Evolutionary conservation across 2,888 invertebrate species (phyloP).

Genomic region (Parthenolecanium corni): DNA sequence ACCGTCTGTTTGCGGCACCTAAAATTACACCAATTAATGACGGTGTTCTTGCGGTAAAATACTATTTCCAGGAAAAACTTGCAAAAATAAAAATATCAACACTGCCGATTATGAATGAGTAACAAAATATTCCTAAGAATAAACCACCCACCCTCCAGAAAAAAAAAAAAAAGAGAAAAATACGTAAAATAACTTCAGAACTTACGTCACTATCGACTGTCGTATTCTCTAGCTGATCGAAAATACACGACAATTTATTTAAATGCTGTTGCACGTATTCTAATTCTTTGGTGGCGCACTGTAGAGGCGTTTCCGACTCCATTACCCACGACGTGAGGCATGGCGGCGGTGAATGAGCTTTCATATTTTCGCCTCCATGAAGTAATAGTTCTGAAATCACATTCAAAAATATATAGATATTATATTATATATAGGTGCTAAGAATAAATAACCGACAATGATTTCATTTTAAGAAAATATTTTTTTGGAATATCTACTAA

Average conservation of each 20-base stretch:
- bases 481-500: no score
- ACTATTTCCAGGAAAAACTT: neutral
- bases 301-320: conserved; percentile 52
- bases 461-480: no score
- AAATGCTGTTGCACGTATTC: conserved; percentile 56
- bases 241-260: conserved; percentile 51
- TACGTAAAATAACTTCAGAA: conserved; percentile 28
- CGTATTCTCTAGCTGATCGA: conserved; percentile 45
- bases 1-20: conserved; percentile 41
- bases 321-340: conserved; percentile 54
- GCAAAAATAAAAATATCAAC: neutral
- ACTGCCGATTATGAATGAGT: neutral
- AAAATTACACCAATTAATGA: neutral
- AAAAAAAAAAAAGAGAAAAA: no score
- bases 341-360: conserved; percentile 34
- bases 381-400: conserved; percentile 41
- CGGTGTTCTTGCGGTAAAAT: no score
- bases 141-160: no score
- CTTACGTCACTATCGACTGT: conserved; percentile 41
- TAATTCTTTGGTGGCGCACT: conserved; percentile 52
- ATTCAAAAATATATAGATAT: conserved; percentile 11
- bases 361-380: conserved; percentile 33
- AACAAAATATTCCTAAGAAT: neutral
- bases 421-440: no score
- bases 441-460: no score